Conservation (phyloP, 2,888 invertebrate species). For the Sericinus montela region DNA sequence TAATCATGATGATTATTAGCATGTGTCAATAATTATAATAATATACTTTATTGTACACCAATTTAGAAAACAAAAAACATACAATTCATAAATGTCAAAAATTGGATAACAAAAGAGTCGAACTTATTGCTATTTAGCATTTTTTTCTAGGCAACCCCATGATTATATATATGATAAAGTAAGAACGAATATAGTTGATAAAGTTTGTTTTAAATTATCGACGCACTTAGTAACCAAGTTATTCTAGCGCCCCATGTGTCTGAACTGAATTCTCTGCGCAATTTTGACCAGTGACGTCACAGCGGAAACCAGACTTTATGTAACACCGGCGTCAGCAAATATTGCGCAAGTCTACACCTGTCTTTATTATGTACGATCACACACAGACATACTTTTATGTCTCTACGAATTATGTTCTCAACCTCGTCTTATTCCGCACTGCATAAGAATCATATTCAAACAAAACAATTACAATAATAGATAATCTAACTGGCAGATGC, state of each 20-base stretch:
- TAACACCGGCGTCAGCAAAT: slow-evolving; percentile 31
- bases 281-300: slow-evolving; percentile 29
- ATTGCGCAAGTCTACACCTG: slow-evolving; percentile 39
- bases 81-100: too few relatives aligned
- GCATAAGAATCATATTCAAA: slow-evolving; percentile 41
- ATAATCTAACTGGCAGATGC: slow-evolving; percentile 56
- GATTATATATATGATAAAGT: too few relatives aligned
- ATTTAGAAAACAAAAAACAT: too few relatives aligned
- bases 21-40: too few relatives aligned
- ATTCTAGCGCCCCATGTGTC: slow-evolving; percentile 3
- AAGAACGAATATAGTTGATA: too few relatives aligned
- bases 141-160: too few relatives aligned
- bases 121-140: too few relatives aligned
- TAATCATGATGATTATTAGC: too few relatives aligned
- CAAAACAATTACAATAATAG: slow-evolving; percentile 56
- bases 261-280: slow-evolving; percentile 15
- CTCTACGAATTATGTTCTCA: slow-evolving; percentile 12
- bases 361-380: slow-evolving; percentile 28
- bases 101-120: too few relatives aligned
- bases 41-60: too few relatives aligned
- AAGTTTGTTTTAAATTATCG: too few relatives aligned
- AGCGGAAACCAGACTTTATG: slow-evolving; percentile 28
- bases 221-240: too few relatives aligned
- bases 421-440: not conserved
- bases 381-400: slow-evolving; percentile 10